These are phyloP conservation scores for Camarhynchus parvulus DNA, from an alignment of 2,113 vertebrate species.

Conservation along the genomic window DNA sequence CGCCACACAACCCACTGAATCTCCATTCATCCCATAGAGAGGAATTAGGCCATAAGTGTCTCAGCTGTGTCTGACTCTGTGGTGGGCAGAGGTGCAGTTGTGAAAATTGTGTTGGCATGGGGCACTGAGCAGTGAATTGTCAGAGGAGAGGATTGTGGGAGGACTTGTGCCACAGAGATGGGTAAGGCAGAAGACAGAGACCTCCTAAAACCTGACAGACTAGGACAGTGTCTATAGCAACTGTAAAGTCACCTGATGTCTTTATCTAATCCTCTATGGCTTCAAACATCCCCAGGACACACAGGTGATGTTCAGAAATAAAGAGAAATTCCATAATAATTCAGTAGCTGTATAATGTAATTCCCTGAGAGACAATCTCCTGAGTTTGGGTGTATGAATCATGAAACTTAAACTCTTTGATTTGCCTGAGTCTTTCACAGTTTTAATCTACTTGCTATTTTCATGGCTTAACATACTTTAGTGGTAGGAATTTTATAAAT, in stretches of 20 bases:
- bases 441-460: background rate
- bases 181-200: background rate
- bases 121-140: background rate
- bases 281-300: background rate
- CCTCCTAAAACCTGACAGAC: background rate
- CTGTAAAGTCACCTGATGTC: background rate
- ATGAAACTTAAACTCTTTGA: background rate
- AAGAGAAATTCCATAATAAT: background rate
- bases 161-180: background rate
- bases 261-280: background rate
- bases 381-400: background rate
- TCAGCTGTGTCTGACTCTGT: background rate
- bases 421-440: conserved; percentile 4
- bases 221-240: background rate
- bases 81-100: background rate
- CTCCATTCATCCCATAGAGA: background rate
- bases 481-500: background rate
- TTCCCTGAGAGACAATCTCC: background rate
- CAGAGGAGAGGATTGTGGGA: background rate
- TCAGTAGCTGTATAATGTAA: background rate
- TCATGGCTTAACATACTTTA: background rate
- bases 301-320: background rate
- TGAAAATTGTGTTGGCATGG: background rate
- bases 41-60: background rate
- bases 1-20: background rate